phyloP scores from a whole-genome alignment of 30 jellyfish, hydroid and myxozoan species.

The Aurelia sp. region DNA sequence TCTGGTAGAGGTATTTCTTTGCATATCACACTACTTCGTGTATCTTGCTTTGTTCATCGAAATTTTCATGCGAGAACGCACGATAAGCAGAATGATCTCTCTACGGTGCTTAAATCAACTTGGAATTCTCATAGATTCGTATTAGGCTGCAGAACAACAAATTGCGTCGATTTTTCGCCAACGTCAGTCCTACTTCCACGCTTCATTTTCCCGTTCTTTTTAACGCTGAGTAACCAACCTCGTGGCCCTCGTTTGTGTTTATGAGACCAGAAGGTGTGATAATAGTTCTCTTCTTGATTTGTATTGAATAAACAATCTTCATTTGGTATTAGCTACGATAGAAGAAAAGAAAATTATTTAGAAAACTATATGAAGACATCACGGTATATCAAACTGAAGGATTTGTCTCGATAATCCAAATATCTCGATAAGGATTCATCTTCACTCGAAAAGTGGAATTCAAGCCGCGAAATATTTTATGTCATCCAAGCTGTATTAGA shows the following conservation, averaged over 20 bases:
- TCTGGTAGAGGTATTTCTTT: too few relatives aligned
- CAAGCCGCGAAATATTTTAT: too few relatives aligned
- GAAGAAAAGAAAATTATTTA: background rate
- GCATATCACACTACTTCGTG: too few relatives aligned
- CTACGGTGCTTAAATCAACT: too few relatives aligned
- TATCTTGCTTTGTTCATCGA: too few relatives aligned
- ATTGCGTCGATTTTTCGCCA: conserved; percentile 87
- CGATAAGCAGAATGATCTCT: too few relatives aligned
- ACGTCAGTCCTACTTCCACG: conserved; percentile 73
- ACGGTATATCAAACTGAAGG: too few relatives aligned
- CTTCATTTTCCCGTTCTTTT: conserved; percentile 81
- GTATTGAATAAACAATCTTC: conserved; percentile 58
- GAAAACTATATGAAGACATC: background rate
- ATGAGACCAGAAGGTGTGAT: conserved; percentile 89
- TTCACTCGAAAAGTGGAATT: too few relatives aligned
- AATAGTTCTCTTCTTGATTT: conserved; percentile 80
- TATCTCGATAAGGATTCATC: too few relatives aligned
- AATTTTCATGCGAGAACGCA: too few relatives aligned
- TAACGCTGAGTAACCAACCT: conserved; percentile 86
- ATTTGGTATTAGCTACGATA: conserved; percentile 51
- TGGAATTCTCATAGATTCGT: background rate
- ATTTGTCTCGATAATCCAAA: too few relatives aligned
- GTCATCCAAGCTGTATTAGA: too few relatives aligned
- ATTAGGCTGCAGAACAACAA: conserved; percentile 27
- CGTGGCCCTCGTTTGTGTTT: conserved; percentile 43